phyloP scores from a whole-genome alignment of 2,797 vertebrate species.

The Lithobates pipiens region DNA sequence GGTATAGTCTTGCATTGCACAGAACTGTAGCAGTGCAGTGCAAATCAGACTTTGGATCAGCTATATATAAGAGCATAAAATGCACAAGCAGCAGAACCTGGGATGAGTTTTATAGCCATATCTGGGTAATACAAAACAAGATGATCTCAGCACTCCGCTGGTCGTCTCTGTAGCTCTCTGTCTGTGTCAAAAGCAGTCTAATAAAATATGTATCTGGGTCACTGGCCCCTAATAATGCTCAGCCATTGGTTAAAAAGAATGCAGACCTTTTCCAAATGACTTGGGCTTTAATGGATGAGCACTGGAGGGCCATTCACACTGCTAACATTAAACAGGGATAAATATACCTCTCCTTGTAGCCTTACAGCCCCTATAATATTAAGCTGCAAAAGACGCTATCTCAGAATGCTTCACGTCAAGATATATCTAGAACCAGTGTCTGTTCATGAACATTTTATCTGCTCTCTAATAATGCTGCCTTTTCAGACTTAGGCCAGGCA shows the following conservation, averaged over 20 bases:
- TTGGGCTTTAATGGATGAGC: slow-evolving; percentile 23
- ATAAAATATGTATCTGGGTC: slow-evolving; percentile 56
- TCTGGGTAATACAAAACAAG: slow-evolving; percentile 10
- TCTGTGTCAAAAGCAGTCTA: slow-evolving; percentile 21
- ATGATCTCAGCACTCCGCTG: slow-evolving; percentile 44
- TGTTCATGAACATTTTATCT: not conserved
- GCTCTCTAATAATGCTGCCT: not conserved
- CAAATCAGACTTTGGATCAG: slow-evolving; percentile 8
- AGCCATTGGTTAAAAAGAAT: slow-evolving; percentile 8
- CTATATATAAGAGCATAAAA: slow-evolving; percentile 25
- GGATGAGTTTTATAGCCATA: slow-evolving; percentile 36
- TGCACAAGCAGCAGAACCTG: slow-evolving; percentile 15
- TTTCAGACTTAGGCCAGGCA: not conserved
- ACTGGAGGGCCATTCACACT: slow-evolving; percentile 9
- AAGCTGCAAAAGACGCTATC: not conserved
- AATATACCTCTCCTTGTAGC: slow-evolving; percentile 24
- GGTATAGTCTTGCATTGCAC: not conserved
- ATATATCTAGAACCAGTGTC: not conserved
- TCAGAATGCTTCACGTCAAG: slow-evolving; percentile 8
- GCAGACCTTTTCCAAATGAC: slow-evolving; percentile 42
- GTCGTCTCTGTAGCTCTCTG: slow-evolving; percentile 26
- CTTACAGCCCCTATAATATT: not conserved
- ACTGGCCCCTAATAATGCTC: slow-evolving; percentile 16
- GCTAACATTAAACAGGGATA: slow-evolving; percentile 10
- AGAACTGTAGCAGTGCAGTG: not conserved